Base-by-base conservation (phyloP, 37 sponge, comb jelly and placozoan genomes). In the Halisarca cf. caerulea region DNA sequence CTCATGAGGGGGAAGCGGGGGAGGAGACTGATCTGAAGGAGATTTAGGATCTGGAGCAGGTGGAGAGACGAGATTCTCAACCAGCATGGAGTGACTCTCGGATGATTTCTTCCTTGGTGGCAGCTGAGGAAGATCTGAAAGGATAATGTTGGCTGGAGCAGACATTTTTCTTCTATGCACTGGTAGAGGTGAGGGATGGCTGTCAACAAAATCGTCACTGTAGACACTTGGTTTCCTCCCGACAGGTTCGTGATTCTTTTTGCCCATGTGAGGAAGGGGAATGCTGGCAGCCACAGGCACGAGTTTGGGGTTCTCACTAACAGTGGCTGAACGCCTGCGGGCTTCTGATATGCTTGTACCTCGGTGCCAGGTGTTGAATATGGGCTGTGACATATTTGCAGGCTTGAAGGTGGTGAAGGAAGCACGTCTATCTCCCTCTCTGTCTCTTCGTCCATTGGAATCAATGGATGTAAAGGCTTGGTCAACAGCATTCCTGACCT, bases 81-180 rank as follows among this genome's bases (percentile, higher is more conserved):
- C 1, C 24, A 17, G 18, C 2, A 11, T 74, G 43, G 24, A 37
- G 43, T 41, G 77, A 37, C 18, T 38, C 44, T 44, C 77, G 45
- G 32, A 43, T 7, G 77, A 74, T 2, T 38, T 40, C 77, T 74
- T 33, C 43, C 42, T 57, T 32, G 54, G 71, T 1, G 34, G 72
- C 17, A 40, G 15, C 25, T 42, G 1, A 20, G 24, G 14, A 4
- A 44, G 42, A 2, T 74, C 77, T 3, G 18, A 23, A 18, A 74
- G 77, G 0, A 74, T 20, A 21, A 74, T 33, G 4, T 74, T 41
- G 44, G 77, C 77, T 25, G 77, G 77, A 5, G 77, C 77, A 2
- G 77, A 74, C 77, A 74, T 74, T 11, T 74, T 74, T 74, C 77
- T 74, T 41, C 77, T 74, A 44, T 74, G 77, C 17, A 25, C 18